Percentiles rank a stretch among this genome's conserved stretches.
phyloP scores from a whole-genome alignment of 1,140 invertebrate genomes.

The Drosophila ogumai region DNA sequence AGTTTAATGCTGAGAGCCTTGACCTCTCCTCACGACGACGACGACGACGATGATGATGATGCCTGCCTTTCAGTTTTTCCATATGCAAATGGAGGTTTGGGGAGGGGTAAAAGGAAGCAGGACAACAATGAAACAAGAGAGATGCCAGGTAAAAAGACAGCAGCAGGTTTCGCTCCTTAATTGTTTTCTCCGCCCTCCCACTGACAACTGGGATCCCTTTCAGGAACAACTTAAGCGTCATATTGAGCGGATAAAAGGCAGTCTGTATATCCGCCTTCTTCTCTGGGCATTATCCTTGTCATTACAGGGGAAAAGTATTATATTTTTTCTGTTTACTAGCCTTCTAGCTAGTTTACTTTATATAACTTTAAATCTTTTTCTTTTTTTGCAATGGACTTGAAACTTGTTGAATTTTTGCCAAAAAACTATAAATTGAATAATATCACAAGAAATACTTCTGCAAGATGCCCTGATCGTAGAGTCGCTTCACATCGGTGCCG shows the following conservation, averaged over 20 bases:
- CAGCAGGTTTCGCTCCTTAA: conserved; percentile 32
- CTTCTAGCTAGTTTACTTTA: no score
- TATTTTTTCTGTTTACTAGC: no score
- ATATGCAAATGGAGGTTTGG: conserved; percentile 34
- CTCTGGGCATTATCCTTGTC: conserved; percentile 2
- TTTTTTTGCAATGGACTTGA: neutral
- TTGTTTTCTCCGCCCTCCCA: conserved; percentile 26
- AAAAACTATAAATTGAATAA: neutral
- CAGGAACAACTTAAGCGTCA: conserved; percentile 44
- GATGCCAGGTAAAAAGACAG: conserved; percentile 32
- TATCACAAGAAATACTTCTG: conserved; percentile 71
- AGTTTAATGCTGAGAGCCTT: conserved; percentile 30
- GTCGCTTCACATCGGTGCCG: conserved; percentile 92
- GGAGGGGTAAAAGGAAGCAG: neutral
- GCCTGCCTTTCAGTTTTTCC: conserved; percentile 21
- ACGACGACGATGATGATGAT: neutral
- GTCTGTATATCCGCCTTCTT: neutral
- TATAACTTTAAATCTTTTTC: neutral
- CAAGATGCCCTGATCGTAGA: conserved; percentile 89
- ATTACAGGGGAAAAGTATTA: neutral
- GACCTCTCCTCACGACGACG: conserved; percentile 20
- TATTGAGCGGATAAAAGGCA: conserved; percentile 56
- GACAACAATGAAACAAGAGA: conserved; percentile 21
- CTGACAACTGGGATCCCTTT: conserved; percentile 23
- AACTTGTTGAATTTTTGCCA: neutral